These are phyloP conservation scores for Oscheius myriophilus DNA, from an alignment of 2,888 invertebrate genomes.

Conservation along the genomic window DNA sequence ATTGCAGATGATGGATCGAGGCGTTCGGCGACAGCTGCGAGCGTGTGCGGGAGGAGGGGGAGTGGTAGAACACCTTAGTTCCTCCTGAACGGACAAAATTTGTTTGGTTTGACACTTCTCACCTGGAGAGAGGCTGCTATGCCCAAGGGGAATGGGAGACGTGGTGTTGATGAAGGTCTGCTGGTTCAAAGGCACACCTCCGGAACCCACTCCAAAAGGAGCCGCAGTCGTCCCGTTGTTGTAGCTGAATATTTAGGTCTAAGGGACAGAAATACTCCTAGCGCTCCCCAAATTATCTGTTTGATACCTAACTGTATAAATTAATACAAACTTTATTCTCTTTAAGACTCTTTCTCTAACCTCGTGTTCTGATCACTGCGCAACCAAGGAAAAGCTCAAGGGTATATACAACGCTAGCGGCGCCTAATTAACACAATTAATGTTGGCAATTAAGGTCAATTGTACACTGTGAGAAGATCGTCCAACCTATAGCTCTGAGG, in stretches of 20 bases:
- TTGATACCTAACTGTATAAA: no score
- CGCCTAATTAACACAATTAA: no score
- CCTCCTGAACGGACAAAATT: constrained; percentile 27
- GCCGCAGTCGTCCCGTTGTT: constrained; percentile 43
- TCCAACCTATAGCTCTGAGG: constrained; percentile 19
- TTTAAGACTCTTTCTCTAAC: no score
- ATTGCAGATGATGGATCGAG: constrained; percentile 62
- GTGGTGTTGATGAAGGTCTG: constrained; percentile 48
- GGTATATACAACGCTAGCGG: no score
- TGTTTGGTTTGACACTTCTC: not conserved
- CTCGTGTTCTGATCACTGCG: no score
- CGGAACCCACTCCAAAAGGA: constrained; percentile 38
- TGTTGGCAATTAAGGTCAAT: no score
- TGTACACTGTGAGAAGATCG: no score
- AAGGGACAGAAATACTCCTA: not conserved
- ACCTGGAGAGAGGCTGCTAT: constrained; percentile 23
- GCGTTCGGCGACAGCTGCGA: constrained; percentile 61
- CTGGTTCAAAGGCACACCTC: constrained; percentile 51
- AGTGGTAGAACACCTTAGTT: constrained; percentile 48
- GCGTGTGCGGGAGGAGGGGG: constrained; percentile 48
- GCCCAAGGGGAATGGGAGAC: constrained; percentile 8
- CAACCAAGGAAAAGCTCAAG: no score
- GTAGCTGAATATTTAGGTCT: constrained; percentile 32
- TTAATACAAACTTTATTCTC: no score
- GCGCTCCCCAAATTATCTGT: no score